Evolutionary conservation across 2,113 vertebrate genomes (phyloP).

Genomic region (Formicarius rufipectus): DNA sequence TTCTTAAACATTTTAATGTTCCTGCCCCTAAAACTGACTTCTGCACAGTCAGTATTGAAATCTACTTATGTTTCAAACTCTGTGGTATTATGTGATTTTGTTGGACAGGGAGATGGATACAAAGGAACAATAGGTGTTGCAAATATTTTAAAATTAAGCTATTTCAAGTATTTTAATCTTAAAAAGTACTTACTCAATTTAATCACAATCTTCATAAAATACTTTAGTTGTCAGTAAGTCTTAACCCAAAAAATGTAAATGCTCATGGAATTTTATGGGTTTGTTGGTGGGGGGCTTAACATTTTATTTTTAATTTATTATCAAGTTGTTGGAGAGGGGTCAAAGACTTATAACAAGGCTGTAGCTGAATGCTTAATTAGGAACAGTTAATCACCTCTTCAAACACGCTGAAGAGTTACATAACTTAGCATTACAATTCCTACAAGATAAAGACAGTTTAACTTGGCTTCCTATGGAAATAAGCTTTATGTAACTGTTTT

Average conservation of each 20-base stretch:
- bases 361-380: conserved; percentile 34
- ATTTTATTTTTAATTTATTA: not conserved
- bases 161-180: conserved; percentile 50
- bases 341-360: not conserved
- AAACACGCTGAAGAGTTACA: conserved; percentile 34
- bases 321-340: not conserved
- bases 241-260: conserved; percentile 28
- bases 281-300: not conserved
- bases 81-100: conserved; percentile 38
- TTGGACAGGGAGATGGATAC: conserved; percentile 23
- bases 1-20: not conserved
- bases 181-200: conserved; percentile 40
- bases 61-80: conserved; percentile 36
- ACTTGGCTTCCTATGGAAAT: conserved; percentile 52
- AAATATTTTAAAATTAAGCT: conserved; percentile 21
- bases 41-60: conserved; percentile 9
- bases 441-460: conserved; percentile 52
- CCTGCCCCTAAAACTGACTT: not conserved
- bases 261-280: not conserved
- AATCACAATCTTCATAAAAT: conserved; percentile 12
- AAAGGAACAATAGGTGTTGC: conserved; percentile 30
- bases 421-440: conserved; percentile 30
- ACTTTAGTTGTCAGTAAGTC: conserved; percentile 6
- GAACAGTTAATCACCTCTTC: conserved; percentile 43
- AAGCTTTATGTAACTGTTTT: conserved; percentile 42